Conservation (phyloP, 2,797 vertebrate species). For the Poeciliopsis infans region DNA sequence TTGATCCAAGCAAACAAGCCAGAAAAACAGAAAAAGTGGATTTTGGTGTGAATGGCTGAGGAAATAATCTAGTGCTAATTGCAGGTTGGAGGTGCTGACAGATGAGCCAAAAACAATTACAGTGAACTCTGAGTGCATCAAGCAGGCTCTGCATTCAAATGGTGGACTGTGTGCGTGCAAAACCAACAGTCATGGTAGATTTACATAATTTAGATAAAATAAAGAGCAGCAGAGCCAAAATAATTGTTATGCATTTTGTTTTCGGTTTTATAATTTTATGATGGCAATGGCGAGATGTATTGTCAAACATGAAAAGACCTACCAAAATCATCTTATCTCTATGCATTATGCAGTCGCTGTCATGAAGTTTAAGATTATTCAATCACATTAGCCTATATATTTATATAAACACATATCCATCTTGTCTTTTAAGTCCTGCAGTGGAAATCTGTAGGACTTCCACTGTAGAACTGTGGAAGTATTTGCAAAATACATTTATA, state of each 20-base stretch:
- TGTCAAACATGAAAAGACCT: conserved; percentile 3
- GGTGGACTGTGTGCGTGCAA: conserved; percentile 9
- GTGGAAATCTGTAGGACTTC: background rate
- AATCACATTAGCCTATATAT: conserved; percentile 8
- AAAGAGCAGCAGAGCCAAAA: conserved; percentile 15
- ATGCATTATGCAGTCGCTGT: conserved; percentile 55
- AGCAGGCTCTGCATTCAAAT: background rate
- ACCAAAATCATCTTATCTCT: conserved; percentile 34
- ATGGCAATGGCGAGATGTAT: background rate
- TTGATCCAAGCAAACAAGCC: conserved; percentile 42
- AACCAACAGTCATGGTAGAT: background rate
- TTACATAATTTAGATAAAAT: background rate
- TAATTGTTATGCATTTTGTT: background rate
- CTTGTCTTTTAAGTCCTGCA: background rate
- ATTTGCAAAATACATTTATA: background rate
- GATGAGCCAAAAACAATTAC: conserved; percentile 1
- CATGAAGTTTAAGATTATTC: conserved; percentile 42
- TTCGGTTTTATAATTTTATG: background rate
- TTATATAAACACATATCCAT: conserved; percentile 17
- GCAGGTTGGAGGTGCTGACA: conserved; percentile 26
- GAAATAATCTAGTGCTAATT: conserved; percentile 54
- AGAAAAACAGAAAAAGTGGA: conserved; percentile 36
- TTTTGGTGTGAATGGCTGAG: conserved; percentile 14
- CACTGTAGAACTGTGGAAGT: too few relatives aligned
- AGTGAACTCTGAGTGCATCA: background rate